These are phyloP conservation scores for Chauna torquata DNA, from an alignment of 2,113 vertebrate genomes.

Conservation along the genomic window DNA sequence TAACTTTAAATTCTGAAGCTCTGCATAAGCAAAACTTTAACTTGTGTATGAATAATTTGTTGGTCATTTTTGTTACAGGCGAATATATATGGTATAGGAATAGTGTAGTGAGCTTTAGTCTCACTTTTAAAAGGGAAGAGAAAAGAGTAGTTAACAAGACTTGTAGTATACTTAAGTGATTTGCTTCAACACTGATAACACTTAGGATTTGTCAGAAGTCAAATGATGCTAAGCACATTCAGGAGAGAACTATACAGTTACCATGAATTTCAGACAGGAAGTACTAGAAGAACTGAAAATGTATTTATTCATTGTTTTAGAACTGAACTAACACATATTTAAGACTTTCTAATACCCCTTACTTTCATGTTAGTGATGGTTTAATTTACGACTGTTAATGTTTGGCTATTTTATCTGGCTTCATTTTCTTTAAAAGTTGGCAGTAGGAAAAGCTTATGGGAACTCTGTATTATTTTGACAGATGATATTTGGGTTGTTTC, in stretches of 20 bases:
- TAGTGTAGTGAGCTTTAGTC: not conserved
- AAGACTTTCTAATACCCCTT: not conserved
- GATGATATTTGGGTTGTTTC: constrained; percentile 86
- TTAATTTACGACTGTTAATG: not conserved
- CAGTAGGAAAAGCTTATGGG: not conserved
- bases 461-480: constrained; percentile 36
- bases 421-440: not conserved
- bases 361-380: fast-evolving
- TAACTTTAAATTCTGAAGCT: not conserved
- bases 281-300: not conserved
- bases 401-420: not conserved
- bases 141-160: not conserved
- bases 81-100: not conserved
- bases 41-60: not conserved
- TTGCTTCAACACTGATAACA: not conserved
- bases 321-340: not conserved
- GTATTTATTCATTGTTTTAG: not conserved
- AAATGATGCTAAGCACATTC: too few species aligned
- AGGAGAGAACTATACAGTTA: not conserved
- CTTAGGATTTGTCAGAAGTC: not conserved
- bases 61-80: not conserved
- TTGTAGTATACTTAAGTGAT: not conserved
- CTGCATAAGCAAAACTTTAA: not conserved
- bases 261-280: not conserved
- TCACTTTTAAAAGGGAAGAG: not conserved